Base-by-base conservation (phyloP, 1,140 invertebrate genomes). In the Brachionus koreanus region DNA sequence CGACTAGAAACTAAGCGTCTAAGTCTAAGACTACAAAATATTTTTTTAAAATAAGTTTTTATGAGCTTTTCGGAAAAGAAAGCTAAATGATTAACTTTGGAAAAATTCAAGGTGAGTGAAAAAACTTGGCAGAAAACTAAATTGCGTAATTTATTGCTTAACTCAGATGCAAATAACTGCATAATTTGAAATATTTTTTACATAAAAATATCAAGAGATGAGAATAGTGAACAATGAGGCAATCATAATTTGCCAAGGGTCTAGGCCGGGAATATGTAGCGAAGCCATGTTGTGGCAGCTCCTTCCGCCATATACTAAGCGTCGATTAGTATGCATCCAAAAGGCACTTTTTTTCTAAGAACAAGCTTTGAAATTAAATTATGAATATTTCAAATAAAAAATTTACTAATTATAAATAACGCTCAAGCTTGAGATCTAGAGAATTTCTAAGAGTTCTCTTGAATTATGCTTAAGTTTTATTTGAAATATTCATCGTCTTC, bases 1-100 rank as follows among this genome's bases (percentile, higher is more conserved):
- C 76, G 76, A 79, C 76, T 79, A 79, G 76, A 79, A 79, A 79
- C 76, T 79, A 79, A 79, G 35, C 35, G 76, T 79, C 76, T 79
- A 79, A 79, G 76, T 79, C 76, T 79, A 79, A 79, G 61, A 79
- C 33, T 79, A 61, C 76, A 61, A 65, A 72, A 72, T 19, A 29
- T n/a, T 25, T 42, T 52, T 77, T 39, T 42, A 74, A 23, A 37
- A 37, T 37, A 74, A 25, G 9, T 49, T 77, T 77, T 77, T 46
- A 33, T 16, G 7, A 61, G 42, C 33, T 61, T 77, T 65, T 65
- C 25, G 33, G 35, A 39, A 69, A 39, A 69, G 37, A 69, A 69
- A 69, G 16, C 49, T 57, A 57, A 69, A 69, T 69, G 65, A 69
- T 69, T 69, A 69, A 69, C n/a, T 69, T 19, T 2, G 4, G 16